Conservation (phyloP, 2,888 invertebrate species). For the Nysson spinosus region DNA sequence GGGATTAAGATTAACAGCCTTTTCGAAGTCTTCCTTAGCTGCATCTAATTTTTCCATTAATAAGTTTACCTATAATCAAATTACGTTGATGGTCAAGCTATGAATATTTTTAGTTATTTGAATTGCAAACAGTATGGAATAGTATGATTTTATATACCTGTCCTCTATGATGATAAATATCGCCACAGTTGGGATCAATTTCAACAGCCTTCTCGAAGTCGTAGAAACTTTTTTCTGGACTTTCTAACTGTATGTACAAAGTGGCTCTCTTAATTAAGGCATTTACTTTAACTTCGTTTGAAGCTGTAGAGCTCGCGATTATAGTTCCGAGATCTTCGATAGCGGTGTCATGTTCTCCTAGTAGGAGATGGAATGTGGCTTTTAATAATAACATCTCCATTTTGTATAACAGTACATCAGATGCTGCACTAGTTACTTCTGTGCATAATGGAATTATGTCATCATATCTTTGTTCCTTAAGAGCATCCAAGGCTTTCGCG, state of each 20-base stretch:
- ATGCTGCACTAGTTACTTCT: conserved; percentile 84
- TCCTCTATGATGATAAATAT: conserved; percentile 95
- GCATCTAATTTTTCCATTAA: conserved; percentile 89
- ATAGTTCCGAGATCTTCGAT: conserved; percentile 85
- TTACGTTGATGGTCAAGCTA: conserved; percentile 29
- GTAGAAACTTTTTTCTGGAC: conserved; percentile 85
- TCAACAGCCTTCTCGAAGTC: conserved; percentile 89
- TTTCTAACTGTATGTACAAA: conserved; percentile 88
- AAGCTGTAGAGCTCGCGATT: conserved; percentile 82
- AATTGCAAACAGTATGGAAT: too few species aligned
- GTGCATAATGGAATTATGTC: conserved; percentile 88
- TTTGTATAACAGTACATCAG: conserved; percentile 46
- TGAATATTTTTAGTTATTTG: too few species aligned
- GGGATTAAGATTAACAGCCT: conserved; percentile 89
- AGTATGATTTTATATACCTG: conserved; percentile 79
- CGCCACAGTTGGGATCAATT: conserved; percentile 88
- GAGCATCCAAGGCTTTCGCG: conserved; percentile 84
- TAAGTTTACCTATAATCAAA: conserved; percentile 83
- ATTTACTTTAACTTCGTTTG: conserved; percentile 85
- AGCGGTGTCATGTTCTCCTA: conserved; percentile 86
- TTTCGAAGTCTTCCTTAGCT: conserved; percentile 90
- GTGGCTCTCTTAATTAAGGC: conserved; percentile 93
- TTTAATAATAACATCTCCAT: conserved; percentile 88
- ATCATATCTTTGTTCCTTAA: conserved; percentile 86
- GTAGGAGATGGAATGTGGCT: conserved; percentile 89